A percentile compares a stretch with the other conserved stretches of the same genome.
Conservation (phyloP, 2,888 invertebrate genomes). For the Xanthia icteritia region DNA sequence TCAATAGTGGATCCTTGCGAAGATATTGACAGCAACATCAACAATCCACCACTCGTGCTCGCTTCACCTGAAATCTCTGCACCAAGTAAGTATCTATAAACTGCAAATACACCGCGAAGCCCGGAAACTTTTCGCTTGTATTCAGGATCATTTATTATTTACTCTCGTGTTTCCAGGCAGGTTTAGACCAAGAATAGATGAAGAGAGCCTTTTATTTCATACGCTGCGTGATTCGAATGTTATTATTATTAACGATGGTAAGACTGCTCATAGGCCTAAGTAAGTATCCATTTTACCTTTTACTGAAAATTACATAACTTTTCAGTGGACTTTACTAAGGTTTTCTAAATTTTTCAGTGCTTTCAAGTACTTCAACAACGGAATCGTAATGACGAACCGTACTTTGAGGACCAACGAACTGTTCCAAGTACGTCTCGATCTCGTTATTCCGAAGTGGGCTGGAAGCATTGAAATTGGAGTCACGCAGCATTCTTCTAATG, state of each 20-base stretch:
- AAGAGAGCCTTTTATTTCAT: conserved; percentile 96
- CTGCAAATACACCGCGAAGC: background rate
- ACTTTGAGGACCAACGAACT: conserved; percentile 96
- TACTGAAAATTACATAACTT: background rate
- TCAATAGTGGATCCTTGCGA: conserved; percentile 96
- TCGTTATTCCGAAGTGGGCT: conserved; percentile 98
- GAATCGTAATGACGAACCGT: conserved; percentile 96
- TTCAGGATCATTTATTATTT: background rate
- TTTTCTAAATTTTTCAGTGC: conserved; percentile 90
- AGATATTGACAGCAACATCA: conserved; percentile 92
- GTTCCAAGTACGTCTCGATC: conserved; percentile 97
- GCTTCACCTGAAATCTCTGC: conserved; percentile 76
- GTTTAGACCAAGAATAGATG: conserved; percentile 81
- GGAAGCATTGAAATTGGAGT: conserved; percentile 98
- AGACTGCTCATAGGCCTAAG: conserved; percentile 98
- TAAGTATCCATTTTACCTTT: conserved; percentile 83
- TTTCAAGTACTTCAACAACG: conserved; percentile 98
- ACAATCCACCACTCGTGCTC: conserved; percentile 68
- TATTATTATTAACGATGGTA: conserved; percentile 96
- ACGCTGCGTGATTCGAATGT: conserved; percentile 97
- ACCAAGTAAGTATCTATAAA: conserved; percentile 77
- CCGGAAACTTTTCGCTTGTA: conserved; percentile 59
- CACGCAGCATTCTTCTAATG: conserved; percentile 96
- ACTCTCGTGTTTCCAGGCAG: conserved; percentile 77
- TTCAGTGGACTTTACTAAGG: background rate